Evolutionary conservation across 2,797 vertebrate genomes (phyloP), one percentile per base, ranked within the genome.

Genomic region (Poeciliopsis gracilis): DNA sequence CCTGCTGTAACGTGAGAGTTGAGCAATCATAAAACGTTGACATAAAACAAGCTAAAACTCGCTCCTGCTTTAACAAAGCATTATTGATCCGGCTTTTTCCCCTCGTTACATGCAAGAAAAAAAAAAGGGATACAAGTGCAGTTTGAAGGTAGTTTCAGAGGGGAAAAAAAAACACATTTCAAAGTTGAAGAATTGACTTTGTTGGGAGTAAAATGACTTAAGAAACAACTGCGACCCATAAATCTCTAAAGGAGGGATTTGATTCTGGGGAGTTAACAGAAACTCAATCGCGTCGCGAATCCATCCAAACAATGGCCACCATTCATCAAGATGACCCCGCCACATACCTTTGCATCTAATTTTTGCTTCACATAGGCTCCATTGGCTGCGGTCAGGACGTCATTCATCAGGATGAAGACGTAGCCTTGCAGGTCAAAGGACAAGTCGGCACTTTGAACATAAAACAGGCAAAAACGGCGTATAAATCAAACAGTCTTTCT

Each of bases 281-380:
- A 75, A 28, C 72, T 85, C 82, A 72, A 77, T 28, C 77, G 79
- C 75, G 86, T 82, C 79, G 49, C 75, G 80, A 79, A 83, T 81
- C 47, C 69, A 20, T n/a, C 30, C 76, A 59, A 77, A 93, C 91
- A 93, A 90, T 86, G 86, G 57, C 25, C 49, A 73, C 86, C 74
- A 92, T 91, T 93, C 89, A 94, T 90, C 53, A 4, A 6, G 55
- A 25, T 0, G 55, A 43, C 5, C 23, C 66, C 38, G 75, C 82
- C 74, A 51, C 96, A 92, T 95, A 98, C 98, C 97, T 99, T 99
- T 0, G 98, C 97, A 84, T 99, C 98, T 86, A 99, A 94, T 93
- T 99, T 99, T 93, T 99, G 98, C 77, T 99, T 99, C 30, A 99
- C 96, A 0, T 98, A 99, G 84, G 98, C 98, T 69, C 98, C 98